These are phyloP conservation scores for Prorops nasuta DNA, from an alignment of 1,140 invertebrate species.

Conservation along the genomic window DNA sequence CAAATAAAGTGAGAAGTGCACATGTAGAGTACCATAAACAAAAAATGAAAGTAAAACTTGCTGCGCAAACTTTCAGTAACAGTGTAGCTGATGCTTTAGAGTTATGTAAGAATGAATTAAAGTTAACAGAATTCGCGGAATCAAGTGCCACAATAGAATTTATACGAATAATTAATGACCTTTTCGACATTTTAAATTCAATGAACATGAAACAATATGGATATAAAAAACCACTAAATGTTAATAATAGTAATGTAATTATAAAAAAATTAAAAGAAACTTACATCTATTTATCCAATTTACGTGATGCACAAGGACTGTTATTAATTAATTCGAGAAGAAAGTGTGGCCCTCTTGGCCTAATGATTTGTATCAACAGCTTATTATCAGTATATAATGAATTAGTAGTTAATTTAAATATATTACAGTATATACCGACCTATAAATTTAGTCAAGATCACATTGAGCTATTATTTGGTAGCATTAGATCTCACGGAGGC, in stretches of 20 bases:
- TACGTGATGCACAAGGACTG: background rate
- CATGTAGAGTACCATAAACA: background rate
- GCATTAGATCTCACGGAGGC: background rate
- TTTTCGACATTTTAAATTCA: constrained; percentile 22
- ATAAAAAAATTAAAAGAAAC: background rate
- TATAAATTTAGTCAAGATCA: too few relatives aligned
- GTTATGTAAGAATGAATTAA: constrained; percentile 3
- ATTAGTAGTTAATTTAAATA: too few relatives aligned
- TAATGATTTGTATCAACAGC: too few relatives aligned
- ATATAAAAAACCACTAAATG: background rate
- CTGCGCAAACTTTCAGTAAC: background rate
- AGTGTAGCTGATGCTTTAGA: constrained; percentile 2
- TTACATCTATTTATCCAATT: background rate
- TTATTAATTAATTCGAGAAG: background rate
- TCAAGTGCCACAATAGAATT: constrained; percentile 25
- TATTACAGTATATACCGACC: too few relatives aligned
- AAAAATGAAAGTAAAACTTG: constrained; percentile 1
- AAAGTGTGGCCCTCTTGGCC: too few relatives aligned
- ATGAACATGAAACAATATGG: background rate
- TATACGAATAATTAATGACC: constrained; percentile 28
- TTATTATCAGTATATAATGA: background rate
- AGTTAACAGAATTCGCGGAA: constrained; percentile 22
- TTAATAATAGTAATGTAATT: background rate
- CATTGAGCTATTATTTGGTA: background rate
- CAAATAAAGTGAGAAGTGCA: background rate